Percentiles rank a stretch among this genome's conserved stretches.
Conservation (phyloP, 2,797 vertebrate species). For the Geotria australis region DNA sequence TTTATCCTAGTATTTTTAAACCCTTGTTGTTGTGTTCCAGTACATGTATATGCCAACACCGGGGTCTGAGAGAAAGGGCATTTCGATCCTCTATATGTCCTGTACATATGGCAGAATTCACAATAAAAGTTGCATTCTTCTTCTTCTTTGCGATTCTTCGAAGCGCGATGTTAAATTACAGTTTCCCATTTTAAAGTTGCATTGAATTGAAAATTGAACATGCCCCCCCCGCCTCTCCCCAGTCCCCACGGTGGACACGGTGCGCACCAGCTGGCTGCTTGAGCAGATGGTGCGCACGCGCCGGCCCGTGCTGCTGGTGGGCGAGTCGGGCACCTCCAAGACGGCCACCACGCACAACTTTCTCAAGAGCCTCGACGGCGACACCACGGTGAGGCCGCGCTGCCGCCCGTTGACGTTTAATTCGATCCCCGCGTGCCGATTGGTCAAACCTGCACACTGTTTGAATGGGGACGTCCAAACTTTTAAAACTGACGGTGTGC, state of each 20-base stretch:
- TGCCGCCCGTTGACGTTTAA: too few species aligned
- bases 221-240: background rate
- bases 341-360: constrained; percentile 73
- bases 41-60: too few species aligned
- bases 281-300: constrained; percentile 59
- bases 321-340: constrained; percentile 82
- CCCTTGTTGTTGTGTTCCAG: too few species aligned
- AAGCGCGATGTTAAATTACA: too few species aligned
- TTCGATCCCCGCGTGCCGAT: too few species aligned
- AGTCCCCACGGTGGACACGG: constrained; percentile 84
- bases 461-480: background rate
- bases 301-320: constrained; percentile 45
- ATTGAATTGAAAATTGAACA: background rate
- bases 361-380: constrained; percentile 27
- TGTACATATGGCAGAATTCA: too few species aligned
- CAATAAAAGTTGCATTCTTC: background rate
- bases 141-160: constrained; percentile 2
- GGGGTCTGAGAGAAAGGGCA: too few species aligned
- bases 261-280: constrained; percentile 43
- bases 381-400: constrained; percentile 6
- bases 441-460: background rate
- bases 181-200: too few species aligned
- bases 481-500: background rate
- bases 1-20: too few species aligned
- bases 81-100: too few species aligned